Conservation (phyloP, 2,888 invertebrate species). For the Chouioia cunea region DNA sequence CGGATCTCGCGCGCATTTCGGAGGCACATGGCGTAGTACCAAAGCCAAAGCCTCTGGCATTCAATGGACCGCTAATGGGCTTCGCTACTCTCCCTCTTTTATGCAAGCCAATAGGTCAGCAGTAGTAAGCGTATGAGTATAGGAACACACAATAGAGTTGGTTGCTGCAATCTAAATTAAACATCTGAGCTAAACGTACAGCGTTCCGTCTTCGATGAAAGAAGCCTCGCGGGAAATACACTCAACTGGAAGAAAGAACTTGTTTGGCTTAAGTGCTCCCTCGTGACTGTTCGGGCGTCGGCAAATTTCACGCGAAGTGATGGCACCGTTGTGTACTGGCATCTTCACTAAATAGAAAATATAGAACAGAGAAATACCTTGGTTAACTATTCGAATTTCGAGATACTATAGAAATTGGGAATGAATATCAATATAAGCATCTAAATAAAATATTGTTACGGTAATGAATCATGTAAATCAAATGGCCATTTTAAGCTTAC, state of each 20-base stretch:
- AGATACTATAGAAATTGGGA: no score
- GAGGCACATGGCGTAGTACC: no score
- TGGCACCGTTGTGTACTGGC: no score
- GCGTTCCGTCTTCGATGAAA: slow-evolving; percentile 12
- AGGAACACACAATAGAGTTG: no score
- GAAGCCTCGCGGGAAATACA: slow-evolving; percentile 35
- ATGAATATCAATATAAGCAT: no score
- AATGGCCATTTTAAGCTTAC: no score
- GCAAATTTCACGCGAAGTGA: slow-evolving; percentile 10
- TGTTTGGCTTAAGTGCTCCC: slow-evolving; percentile 25
- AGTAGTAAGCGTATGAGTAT: no score
- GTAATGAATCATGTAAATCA: no score
- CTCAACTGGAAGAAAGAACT: neutral
- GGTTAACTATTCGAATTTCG: no score
- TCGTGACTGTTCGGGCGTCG: neutral
- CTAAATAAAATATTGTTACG: no score
- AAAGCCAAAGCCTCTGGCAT: neutral
- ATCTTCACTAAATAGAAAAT: no score
- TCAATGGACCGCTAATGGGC: slow-evolving; percentile 34
- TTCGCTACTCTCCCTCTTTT: slow-evolving; percentile 13
- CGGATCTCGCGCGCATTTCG: neutral
- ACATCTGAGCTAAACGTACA: slow-evolving; percentile 16
- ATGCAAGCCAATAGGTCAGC: slow-evolving; percentile 20
- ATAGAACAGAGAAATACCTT: no score
- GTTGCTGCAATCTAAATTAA: slow-evolving; percentile 38